Evolutionary conservation across 2,888 invertebrate genomes (phyloP).

Genomic region (Malthinus seriepunctatus): DNA sequence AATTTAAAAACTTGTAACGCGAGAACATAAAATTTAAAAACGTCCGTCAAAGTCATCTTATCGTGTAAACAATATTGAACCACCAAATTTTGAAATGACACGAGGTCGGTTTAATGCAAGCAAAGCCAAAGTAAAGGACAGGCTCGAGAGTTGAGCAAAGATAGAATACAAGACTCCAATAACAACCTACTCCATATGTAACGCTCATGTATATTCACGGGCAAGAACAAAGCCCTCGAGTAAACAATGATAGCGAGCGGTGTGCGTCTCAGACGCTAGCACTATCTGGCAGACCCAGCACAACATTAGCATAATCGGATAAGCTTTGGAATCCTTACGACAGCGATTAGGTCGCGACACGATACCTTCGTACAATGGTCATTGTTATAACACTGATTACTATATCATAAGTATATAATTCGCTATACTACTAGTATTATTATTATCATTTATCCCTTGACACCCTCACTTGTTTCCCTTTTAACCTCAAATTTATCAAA

Average conservation of each 20-base stretch:
- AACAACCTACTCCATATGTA: conserved; percentile 55
- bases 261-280: conserved; percentile 36
- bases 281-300: conserved; percentile 51
- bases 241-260: conserved; percentile 51
- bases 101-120: conserved; percentile 20
- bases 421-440: conserved; percentile 5
- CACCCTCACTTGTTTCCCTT: conserved; percentile 6
- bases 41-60: conserved; percentile 18
- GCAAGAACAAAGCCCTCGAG: conserved; percentile 51
- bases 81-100: conserved; percentile 21
- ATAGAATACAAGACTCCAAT: conserved; percentile 45
- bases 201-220: conserved; percentile 56
- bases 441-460: conserved; percentile 3
- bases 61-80: conserved; percentile 23
- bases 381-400: conserved; percentile 35
- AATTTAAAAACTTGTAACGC: too few species aligned
- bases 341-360: conserved; percentile 47
- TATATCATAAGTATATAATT: conserved; percentile 24
- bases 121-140: conserved; percentile 24
- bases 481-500: conserved; percentile 6
- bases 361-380: conserved; percentile 40
- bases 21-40: too few species aligned
- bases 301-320: conserved; percentile 55
- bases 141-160: conserved; percentile 29
- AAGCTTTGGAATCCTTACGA: conserved; percentile 51